Base-by-base conservation (phyloP, 2,113 vertebrate genomes). In the Aegithalos caudatus region DNA sequence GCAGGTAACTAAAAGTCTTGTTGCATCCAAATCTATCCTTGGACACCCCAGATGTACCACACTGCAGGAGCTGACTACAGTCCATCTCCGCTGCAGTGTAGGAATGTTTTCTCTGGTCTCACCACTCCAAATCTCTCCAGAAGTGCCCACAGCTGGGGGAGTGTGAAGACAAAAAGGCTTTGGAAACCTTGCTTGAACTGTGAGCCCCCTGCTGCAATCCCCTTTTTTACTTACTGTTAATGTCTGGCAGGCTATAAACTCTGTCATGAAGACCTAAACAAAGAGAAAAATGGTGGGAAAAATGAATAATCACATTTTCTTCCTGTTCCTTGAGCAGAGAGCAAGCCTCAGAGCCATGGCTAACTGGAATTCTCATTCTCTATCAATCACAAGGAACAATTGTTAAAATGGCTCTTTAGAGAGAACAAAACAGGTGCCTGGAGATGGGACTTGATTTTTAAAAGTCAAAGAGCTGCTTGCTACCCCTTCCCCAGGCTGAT, bases 171-270 rank as follows among this genome's bases (percentile, higher is more conserved):
- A 37, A 72, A 77, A 73, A 44, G 9, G 21, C 22, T 62, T 3
- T 21, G 37, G 47, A 66, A 77, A 51, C 23, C 14, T 78, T 71
- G 28, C 38, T 67, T 44, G 37, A 61, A 37, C 44, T 61, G 56
- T 44, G 67, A 70, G 18, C 3, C 11, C 18, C 15, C 14, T 3
- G 10, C 40, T 89, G 15, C 5, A 22, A 16, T 86, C 44, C 33
- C 31, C 4, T 69, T 69, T 70, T 62, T 54, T 57, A 97, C 98
- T 97, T 94, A 97, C 98, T 93, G 69, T 76, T 95, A 44, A 96
- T 61, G 38, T 96, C 62, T 57, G 97, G 94, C 23, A 94, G 89
- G 81, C 94, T 94, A 38, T 81, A 90, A 57, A 93, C 95, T 78
- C 95, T 90, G 88, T 91, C 86, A 40, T 94, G 95, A 54, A 91